These are phyloP conservation scores for Lysandra bellargus DNA, from an alignment of 2,888 invertebrate genomes.

Conservation along the genomic window DNA sequence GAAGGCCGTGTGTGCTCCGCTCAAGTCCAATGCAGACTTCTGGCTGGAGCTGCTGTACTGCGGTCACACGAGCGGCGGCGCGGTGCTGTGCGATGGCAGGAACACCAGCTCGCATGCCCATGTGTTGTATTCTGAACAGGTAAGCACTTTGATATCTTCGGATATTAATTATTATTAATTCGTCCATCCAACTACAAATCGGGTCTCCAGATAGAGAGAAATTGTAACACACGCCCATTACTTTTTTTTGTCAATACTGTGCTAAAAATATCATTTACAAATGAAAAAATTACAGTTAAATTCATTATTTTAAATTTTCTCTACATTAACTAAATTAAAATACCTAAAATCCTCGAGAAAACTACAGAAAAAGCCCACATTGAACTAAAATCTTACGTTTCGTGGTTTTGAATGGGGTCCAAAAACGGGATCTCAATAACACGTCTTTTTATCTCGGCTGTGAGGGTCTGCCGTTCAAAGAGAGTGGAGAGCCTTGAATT, in stretches of 20 bases:
- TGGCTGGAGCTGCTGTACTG: constrained; percentile 91
- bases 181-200: too few relatives aligned
- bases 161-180: too few relatives aligned
- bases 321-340: not conserved
- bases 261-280: too few relatives aligned
- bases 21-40: constrained; percentile 84
- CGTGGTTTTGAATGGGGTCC: not conserved
- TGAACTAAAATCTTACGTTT: not conserved
- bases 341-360: not conserved
- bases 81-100: constrained; percentile 85
- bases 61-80: constrained; percentile 83
- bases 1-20: constrained; percentile 84
- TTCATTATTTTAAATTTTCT: not conserved
- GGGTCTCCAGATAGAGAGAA: too few relatives aligned
- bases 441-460: not conserved
- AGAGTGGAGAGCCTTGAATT: constrained; percentile 24
- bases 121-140: constrained; percentile 88
- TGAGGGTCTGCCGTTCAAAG: constrained; percentile 1
- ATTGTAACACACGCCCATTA: too few relatives aligned
- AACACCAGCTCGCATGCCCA: constrained; percentile 78
- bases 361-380: not conserved
- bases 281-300: too few relatives aligned
- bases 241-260: too few relatives aligned
- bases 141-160: not conserved
- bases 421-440: not conserved